phyloP scores from a whole-genome alignment of 1,140 invertebrate genomes.

The Pinna nobilis region DNA sequence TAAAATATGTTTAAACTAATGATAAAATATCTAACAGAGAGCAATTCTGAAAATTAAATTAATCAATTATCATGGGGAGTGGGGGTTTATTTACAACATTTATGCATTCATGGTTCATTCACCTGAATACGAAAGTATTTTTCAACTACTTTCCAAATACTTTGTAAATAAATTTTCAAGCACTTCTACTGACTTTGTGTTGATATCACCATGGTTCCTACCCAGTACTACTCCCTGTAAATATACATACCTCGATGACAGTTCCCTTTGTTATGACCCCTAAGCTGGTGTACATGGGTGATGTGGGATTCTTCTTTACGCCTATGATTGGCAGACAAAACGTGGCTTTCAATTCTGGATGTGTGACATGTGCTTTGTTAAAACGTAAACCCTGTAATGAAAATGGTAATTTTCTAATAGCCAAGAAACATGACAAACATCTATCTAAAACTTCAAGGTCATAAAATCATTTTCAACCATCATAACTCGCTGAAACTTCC shows the following conservation, averaged over 20 bases:
- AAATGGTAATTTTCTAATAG: background rate
- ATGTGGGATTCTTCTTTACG: conserved; percentile 99
- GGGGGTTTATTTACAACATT: too few species aligned
- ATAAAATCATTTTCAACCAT: too few species aligned
- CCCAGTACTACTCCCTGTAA: background rate
- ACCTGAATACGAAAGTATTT: too few species aligned
- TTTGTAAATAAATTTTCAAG: background rate
- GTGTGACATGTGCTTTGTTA: conserved; percentile 96
- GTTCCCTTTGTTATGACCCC: conserved; percentile 97
- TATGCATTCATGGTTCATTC: too few species aligned
- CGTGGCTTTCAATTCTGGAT: conserved; percentile 99
- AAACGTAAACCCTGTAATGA: conserved; percentile 71
- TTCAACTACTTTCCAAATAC: too few species aligned
- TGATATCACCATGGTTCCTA: background rate
- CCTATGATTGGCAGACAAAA: conserved; percentile 98
- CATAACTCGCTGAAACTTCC: too few species aligned
- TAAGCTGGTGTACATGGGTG: conserved; percentile 95
- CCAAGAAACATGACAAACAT: background rate
- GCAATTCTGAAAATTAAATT: too few species aligned
- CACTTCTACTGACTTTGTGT: background rate
- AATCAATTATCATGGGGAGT: too few species aligned
- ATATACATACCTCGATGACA: conserved; percentile 70
- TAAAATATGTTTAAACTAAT: too few species aligned
- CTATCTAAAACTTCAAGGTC: too few species aligned
- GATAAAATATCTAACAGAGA: too few species aligned